Base-by-base conservation (phyloP, 2,888 invertebrate genomes). In the Tortrix viridana region DNA sequence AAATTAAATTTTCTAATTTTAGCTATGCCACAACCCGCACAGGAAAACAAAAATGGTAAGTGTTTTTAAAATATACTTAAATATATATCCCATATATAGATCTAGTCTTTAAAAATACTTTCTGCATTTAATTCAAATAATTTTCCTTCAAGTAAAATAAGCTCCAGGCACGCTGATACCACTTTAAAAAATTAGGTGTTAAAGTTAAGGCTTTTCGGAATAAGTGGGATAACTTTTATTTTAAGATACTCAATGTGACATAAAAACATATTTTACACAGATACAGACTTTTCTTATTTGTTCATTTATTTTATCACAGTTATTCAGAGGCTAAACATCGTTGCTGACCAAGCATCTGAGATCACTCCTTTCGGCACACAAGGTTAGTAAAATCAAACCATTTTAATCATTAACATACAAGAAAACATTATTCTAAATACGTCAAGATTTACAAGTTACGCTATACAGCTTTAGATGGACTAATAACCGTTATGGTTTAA, bases 361-460 rank as follows among this genome's bases (percentile, higher is more conserved):
- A 88, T 82, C 67, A 89, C 91, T 22, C 87, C 88, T 54, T 91
- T 89, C 67, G 91, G 90, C 56, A 89, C 91, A 48, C 90, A 90
- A 80, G 91, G 91, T 90, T 80, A 71, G 81, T 75, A n/a, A 12
- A 22, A 38, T 1, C 4, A n/a, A 41, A 6, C 5, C 14, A 41
- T 41, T n/a, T n/a, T 5, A 16, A 14, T n/a, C 32, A 12, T 22
- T 22, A 22, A 22, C 4, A 4, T 32, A 12, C 32, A 32, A 0
- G 9, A 32, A 32, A 12, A 32, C 26, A 12, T n/a, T n/a, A n/a
- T n/a, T n/a, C n/a, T n/a, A n/a, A n/a, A n/a, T n/a, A n/a, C n/a
- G n/a, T n/a, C n/a, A n/a, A n/a, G n/a, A n/a, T n/a, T n/a, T n/a
- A n/a, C n/a, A n/a, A n/a, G n/a, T n/a, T n/a, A n/a, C 7, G 26